phyloP scores from a whole-genome alignment of 2,888 invertebrate genomes.

The Elmis aenea region DNA sequence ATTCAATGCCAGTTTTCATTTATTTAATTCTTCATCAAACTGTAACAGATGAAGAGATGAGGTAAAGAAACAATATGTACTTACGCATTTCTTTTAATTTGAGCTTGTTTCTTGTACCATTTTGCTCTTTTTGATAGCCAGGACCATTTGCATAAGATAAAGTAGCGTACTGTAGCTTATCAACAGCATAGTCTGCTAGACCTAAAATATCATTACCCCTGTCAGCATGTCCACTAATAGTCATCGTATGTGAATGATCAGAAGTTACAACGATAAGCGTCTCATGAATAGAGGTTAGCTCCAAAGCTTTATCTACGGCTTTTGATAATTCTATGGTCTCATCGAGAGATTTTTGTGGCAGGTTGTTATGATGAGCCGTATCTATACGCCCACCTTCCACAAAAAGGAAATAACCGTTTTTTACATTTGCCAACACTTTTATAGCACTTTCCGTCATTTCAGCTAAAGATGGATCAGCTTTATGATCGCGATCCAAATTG shows the following conservation, averaged over 20 bases:
- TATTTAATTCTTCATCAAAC: too few species aligned
- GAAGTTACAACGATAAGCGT: constrained; percentile 75
- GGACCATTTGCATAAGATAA: constrained; percentile 74
- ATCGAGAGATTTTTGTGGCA: constrained; percentile 63
- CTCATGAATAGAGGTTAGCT: constrained; percentile 57
- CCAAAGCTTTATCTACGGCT: constrained; percentile 55
- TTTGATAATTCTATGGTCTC: constrained; percentile 70
- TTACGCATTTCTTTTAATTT: constrained; percentile 46
- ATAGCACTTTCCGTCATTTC: constrained; percentile 80
- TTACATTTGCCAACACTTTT: constrained; percentile 55
- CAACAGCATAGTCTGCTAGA: constrained; percentile 48
- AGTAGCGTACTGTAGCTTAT: constrained; percentile 62
- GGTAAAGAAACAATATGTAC: constrained; percentile 29
- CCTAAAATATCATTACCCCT: constrained; percentile 59
- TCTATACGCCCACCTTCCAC: constrained; percentile 75
- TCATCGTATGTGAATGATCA: constrained; percentile 74
- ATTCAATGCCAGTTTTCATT: too few species aligned
- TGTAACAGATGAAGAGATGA: background rate
- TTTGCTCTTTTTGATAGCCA: constrained; percentile 51
- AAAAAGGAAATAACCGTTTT: constrained; percentile 71
- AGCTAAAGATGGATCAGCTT: constrained; percentile 61
- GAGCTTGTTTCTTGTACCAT: constrained; percentile 54
- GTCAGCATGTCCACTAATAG: constrained; percentile 66
- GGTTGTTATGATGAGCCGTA: constrained; percentile 68
- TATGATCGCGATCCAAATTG: constrained; percentile 57